Percentiles rank a stretch among this genome's conserved stretches.
Evolutionary conservation across 92 coral and sea anemone genomes (phyloP).

Genomic region (Bergia sp.): DNA sequence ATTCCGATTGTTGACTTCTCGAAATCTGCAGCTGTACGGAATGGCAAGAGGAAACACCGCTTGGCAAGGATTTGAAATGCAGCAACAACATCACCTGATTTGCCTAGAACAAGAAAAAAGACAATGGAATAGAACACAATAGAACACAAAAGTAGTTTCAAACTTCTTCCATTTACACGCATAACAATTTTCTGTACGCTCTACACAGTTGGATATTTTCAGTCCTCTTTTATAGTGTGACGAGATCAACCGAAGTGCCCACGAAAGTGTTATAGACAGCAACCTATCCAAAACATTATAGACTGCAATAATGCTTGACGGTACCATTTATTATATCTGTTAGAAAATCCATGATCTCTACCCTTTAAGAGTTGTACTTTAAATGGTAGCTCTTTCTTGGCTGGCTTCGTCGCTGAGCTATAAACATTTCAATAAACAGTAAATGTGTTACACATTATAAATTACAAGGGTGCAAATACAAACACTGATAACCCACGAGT

Average conservation of each 20-base stretch:
- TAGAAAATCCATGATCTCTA: too few relatives aligned
- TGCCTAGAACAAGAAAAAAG: background rate
- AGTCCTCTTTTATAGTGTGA: too few relatives aligned
- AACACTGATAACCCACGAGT: too few relatives aligned
- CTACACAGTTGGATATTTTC: too few relatives aligned
- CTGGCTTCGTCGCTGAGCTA: background rate
- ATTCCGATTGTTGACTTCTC: slow-evolving; percentile 32
- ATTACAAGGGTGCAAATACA: background rate
- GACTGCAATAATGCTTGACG: too few relatives aligned
- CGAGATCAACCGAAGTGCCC: too few relatives aligned
- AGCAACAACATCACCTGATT: slow-evolving; percentile 47
- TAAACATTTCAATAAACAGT: too few relatives aligned
- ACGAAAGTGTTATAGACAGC: too few relatives aligned
- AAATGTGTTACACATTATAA: background rate
- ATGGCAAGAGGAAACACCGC: slow-evolving; percentile 46
- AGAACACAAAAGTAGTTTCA: background rate
- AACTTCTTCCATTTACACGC: background rate
- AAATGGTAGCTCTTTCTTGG: background rate
- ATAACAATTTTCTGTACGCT: background rate
- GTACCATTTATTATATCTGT: too few relatives aligned
- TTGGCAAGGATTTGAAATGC: slow-evolving; percentile 45
- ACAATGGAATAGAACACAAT: too few relatives aligned
- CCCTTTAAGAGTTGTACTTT: too few relatives aligned
- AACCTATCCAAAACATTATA: too few relatives aligned
- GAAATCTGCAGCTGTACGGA: background rate